Percentiles rank a stretch among this genome's conserved stretches.
Conservation (phyloP, 2,888 invertebrate genomes). For the Electrophaes corylata region DNA sequence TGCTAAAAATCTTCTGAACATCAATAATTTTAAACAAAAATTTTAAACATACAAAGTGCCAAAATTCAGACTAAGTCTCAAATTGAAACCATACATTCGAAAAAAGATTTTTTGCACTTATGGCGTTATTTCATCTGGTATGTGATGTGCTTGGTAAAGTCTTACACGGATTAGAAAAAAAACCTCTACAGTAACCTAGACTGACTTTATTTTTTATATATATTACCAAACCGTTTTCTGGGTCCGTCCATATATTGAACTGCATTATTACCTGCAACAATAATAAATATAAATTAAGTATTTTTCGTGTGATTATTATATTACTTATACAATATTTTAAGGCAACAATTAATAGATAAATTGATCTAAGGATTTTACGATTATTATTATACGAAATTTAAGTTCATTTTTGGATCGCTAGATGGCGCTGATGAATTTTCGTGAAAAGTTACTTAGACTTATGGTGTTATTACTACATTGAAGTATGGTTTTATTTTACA, state of each 20-base stretch:
- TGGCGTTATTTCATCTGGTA: conserved; percentile 9
- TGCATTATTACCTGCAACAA: conserved; percentile 25
- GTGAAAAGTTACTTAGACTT: neutral
- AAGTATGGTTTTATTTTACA: neutral
- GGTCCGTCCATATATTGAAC: neutral
- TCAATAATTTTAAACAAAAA: neutral
- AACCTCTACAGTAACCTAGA: neutral
- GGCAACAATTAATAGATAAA: too few species aligned
- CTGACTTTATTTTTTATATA: neutral
- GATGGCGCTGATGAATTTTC: conserved; percentile 1
- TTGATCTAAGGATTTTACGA: too few species aligned
- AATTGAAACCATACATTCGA: neutral
- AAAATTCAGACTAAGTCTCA: conserved; percentile 6
- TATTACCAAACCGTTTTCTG: neutral
- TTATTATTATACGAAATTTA: too few species aligned
- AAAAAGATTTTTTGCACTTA: conserved; percentile 21
- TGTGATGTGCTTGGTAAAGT: conserved; percentile 1
- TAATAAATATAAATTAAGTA: conserved; percentile 4
- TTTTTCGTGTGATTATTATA: neutral
- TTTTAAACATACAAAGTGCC: neutral
- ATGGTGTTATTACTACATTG: neutral
- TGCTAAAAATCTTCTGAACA: conserved; percentile 4
- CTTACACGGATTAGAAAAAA: neutral
- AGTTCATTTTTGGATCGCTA: neutral
- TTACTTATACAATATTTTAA: too few species aligned